Conservation (phyloP, 2,888 invertebrate genomes). For the Chloromyia formosa region DNA sequence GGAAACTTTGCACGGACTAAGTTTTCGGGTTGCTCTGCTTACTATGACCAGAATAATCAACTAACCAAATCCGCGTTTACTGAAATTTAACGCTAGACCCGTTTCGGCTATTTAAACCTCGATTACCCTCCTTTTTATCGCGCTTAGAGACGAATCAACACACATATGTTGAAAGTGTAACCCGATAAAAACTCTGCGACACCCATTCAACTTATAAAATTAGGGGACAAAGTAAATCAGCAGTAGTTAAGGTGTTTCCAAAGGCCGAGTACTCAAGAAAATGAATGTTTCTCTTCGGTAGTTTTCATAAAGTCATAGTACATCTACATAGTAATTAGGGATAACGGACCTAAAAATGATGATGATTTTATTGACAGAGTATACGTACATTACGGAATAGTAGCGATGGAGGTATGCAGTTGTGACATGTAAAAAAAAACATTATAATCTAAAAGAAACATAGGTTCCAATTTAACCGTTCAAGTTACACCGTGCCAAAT, state of each 20-base stretch:
- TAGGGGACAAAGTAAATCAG: background rate
- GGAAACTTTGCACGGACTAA: no score
- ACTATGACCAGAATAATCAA: slow-evolving; percentile 14
- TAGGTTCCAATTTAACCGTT: no score
- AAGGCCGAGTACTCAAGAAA: background rate
- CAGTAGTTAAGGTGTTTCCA: background rate
- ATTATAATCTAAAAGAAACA: no score
- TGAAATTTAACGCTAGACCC: background rate
- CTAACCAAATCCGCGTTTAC: slow-evolving; percentile 9
- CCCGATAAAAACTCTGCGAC: background rate
- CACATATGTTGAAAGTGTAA: background rate
- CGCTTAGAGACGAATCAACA: background rate
- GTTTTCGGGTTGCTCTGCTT: background rate
- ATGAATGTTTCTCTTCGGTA: slow-evolving; percentile 11
- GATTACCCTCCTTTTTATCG: slow-evolving; percentile 13
- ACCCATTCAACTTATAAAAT: background rate
- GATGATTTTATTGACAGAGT: no score
- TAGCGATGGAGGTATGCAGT: no score
- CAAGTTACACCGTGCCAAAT: no score
- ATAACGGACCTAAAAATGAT: slow-evolving; percentile 15
- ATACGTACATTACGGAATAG: no score
- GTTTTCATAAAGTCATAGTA: slow-evolving; percentile 31
- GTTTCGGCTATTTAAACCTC: slow-evolving; percentile 9
- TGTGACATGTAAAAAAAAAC: no score
- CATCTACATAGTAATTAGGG: slow-evolving; percentile 32